Percentiles rank a stretch among this genome's conserved stretches.
phyloP scores from a whole-genome alignment of 37 sponge, comb jelly and placozoan species.

The Ephydatia muelleri region DNA sequence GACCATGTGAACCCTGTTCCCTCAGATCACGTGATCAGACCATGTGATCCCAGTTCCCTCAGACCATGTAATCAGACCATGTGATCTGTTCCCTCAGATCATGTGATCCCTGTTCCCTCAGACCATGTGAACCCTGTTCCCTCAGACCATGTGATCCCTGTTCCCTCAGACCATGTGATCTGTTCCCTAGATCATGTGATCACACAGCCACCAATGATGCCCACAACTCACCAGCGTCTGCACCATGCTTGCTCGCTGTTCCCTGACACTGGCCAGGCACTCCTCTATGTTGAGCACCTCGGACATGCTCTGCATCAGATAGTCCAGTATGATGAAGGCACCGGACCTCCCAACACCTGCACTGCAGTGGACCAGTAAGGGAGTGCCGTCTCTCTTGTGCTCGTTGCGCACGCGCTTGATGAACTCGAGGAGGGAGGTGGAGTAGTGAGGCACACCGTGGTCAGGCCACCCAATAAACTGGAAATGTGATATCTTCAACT shows the following conservation, averaged over 20 bases:
- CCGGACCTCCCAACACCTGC: conserved; percentile 83
- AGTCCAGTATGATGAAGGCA: conserved; percentile 70
- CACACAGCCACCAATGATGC: not conserved
- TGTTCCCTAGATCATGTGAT: too few species aligned
- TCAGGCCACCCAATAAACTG: conserved; percentile 86
- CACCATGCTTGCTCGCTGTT: conserved; percentile 57
- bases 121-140: too few species aligned
- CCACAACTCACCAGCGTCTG: conserved; percentile 57
- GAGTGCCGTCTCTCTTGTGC: conserved; percentile 15
- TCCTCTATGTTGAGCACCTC: conserved; percentile 53
- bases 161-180: not conserved
- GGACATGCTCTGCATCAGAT: conserved; percentile 64
- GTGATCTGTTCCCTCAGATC: too few species aligned
- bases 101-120: too few species aligned
- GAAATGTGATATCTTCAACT: conserved; percentile 69
- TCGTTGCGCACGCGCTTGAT: conserved; percentile 52
- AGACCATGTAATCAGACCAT: too few species aligned
- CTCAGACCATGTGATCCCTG: too few species aligned
- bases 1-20: too few species aligned
- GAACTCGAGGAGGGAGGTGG: conserved; percentile 77
- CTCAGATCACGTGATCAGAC: too few species aligned
- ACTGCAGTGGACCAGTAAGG: conserved; percentile 85
- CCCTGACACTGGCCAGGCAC: conserved; percentile 45
- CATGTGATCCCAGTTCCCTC: too few species aligned
- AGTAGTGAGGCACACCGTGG: conserved; percentile 82